Conservation (phyloP, 2,888 invertebrate species). For the Patella depressa region DNA sequence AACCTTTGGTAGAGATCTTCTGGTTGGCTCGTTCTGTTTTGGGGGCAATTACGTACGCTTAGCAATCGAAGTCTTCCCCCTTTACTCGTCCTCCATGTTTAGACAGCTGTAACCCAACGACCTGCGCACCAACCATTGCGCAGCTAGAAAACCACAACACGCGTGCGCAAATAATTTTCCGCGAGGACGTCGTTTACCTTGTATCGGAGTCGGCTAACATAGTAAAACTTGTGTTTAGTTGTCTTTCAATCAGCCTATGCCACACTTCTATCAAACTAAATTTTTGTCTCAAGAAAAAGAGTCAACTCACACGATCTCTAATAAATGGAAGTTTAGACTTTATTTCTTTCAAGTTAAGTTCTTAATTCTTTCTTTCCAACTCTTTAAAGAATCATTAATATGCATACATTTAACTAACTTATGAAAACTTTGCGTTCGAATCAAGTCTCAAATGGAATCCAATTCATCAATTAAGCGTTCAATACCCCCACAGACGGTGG, state of each 20-base stretch:
- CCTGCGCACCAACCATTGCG: conserved; percentile 66
- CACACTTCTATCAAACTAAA: conserved; percentile 21
- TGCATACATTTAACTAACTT: conserved; percentile 5
- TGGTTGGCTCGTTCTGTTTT: conserved; percentile 64
- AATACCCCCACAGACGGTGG: not conserved
- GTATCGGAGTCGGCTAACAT: conserved; percentile 32
- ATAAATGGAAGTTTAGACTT: no score
- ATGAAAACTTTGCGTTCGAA: not conserved
- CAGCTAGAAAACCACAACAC: conserved; percentile 48
- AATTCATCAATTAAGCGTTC: conserved; percentile 12
- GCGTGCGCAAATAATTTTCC: conserved; percentile 60
- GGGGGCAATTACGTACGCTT: conserved; percentile 67
- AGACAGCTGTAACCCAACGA: conserved; percentile 67
- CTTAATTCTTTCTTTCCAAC: no score
- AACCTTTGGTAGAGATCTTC: conserved; percentile 66
- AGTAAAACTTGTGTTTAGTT: conserved; percentile 34
- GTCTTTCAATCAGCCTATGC: conserved; percentile 28
- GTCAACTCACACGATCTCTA: no score
- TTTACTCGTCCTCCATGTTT: conserved; percentile 69
- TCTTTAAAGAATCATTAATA: not conserved
- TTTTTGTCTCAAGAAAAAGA: not conserved
- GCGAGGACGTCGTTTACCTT: conserved; percentile 39
- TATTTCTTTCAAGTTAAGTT: no score
- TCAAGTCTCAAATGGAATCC: conserved; percentile 1
- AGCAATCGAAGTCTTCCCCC: conserved; percentile 61